Evolutionary conservation across 2,888 invertebrate genomes (phyloP), one percentile per base, ranked within the genome.

Genomic region (Leptopilina syphax): DNA sequence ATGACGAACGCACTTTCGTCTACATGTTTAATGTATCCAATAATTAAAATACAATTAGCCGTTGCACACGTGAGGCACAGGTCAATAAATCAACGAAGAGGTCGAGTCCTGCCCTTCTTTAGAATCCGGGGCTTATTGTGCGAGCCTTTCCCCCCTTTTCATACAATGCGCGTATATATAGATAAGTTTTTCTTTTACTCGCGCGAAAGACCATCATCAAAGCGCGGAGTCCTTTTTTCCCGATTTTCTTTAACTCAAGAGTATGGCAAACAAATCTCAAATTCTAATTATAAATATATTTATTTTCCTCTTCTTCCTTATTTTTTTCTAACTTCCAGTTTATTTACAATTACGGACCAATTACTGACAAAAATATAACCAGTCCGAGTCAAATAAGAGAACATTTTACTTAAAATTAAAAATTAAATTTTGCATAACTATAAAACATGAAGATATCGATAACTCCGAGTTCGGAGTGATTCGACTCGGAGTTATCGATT

Each of bases 41-140:
- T 77, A 77, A 80, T 83, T 82, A 83, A 82, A 83, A 82, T 41
- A 79, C 80, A 79, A 83, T 83, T 81, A 82, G 79, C 80, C 73
- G 79, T 78, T 79, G 65, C 77, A 79, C 80, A 76, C 76, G 79
- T 70, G 79, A 73, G 44, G 27, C 60, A 67, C 65, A 79, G 60
- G 57, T 54, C 77, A 67, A 80, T 80, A 82, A 83, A 82, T 82
- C 80, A 81, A 80, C 77, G 78, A 82, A 54, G 70, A 70, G 70
- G 70, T 70, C 54, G 70, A 70, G 73, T 73, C 57, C 57, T 73
- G 73, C 73, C 57, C 73, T 54, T 73, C 57, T 73, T 57, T 57
- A 73, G 34, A 73, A 73, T 73, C 12, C 54, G 34, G 27, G 13
- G 13, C 73, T 57, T n/a, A 34, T 73, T 27, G 27, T 50, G 27